These are phyloP conservation scores for Hystrix cristata DNA, from an alignment of 2,113 vertebrate genomes.

Conservation along the genomic window DNA sequence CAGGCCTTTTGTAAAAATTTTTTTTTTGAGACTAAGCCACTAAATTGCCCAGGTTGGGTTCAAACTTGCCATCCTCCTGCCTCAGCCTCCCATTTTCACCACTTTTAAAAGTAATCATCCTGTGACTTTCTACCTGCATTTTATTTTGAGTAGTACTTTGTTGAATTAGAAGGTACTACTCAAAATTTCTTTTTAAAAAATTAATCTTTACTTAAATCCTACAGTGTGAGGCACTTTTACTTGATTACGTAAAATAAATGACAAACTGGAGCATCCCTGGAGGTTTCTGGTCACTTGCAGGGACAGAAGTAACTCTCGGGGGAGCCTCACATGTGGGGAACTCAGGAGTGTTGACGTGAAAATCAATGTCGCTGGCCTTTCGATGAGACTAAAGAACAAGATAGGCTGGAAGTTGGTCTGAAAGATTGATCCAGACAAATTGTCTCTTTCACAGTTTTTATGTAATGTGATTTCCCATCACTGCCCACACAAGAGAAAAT, in stretches of 20 bases:
- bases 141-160: conserved; percentile 9
- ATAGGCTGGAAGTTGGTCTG: not conserved
- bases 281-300: not conserved
- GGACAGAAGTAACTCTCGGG: not conserved
- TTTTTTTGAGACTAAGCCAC: not conserved
- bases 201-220: not conserved
- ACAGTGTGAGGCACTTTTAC: not conserved
- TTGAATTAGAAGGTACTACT: too few relatives aligned
- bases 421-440: conserved; percentile 32
- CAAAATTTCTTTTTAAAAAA: not conserved
- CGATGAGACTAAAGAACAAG: not conserved
- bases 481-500: conserved; percentile 25
- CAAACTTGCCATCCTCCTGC: not conserved
- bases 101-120: not conserved
- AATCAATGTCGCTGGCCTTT: conserved; percentile 9
- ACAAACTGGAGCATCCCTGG: too few relatives aligned
- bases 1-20: not conserved
- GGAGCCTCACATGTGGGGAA: not conserved
- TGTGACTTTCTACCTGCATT: not conserved
- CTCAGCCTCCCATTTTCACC: not conserved
- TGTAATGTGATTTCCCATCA: not conserved
- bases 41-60: not conserved
- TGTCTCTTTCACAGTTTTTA: not conserved
- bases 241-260: not conserved
- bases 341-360: not conserved